phyloP scores from a whole-genome alignment of 2,113 vertebrate genomes.

The Cathartes aura region DNA sequence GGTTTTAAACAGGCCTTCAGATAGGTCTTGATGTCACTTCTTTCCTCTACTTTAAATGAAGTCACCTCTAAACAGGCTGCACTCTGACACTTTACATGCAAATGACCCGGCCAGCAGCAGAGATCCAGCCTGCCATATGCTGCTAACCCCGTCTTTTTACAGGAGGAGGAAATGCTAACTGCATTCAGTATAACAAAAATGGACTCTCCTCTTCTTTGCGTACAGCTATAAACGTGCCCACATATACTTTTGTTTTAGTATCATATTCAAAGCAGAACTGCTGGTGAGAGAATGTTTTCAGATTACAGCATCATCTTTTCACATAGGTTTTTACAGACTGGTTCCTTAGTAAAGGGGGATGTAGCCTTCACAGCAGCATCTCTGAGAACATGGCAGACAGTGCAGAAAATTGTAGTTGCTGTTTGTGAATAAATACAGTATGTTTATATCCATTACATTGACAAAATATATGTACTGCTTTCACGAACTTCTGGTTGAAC shows the following conservation, averaged over 20 bases:
- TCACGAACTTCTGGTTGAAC: background rate
- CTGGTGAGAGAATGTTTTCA: background rate
- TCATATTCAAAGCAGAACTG: background rate
- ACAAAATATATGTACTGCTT: background rate
- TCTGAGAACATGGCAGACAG: background rate
- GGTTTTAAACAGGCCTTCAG: background rate
- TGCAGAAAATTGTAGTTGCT: background rate
- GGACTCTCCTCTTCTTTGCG: background rate
- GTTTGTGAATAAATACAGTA: background rate
- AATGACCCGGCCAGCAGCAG: background rate
- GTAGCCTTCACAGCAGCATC: background rate
- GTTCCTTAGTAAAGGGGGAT: background rate
- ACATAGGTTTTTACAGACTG: background rate
- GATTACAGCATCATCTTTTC: background rate
- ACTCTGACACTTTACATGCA: background rate
- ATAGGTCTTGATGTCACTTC: background rate
- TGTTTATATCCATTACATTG: background rate
- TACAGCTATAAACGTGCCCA: background rate
- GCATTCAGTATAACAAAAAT: background rate
- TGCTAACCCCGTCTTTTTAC: background rate
- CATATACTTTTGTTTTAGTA: background rate
- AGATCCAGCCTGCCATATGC: background rate
- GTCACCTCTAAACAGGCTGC: background rate
- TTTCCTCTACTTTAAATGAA: background rate
- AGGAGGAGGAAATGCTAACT: background rate